Conservation (phyloP, 2,888 invertebrate genomes). For the Cyaniris semiargus region DNA sequence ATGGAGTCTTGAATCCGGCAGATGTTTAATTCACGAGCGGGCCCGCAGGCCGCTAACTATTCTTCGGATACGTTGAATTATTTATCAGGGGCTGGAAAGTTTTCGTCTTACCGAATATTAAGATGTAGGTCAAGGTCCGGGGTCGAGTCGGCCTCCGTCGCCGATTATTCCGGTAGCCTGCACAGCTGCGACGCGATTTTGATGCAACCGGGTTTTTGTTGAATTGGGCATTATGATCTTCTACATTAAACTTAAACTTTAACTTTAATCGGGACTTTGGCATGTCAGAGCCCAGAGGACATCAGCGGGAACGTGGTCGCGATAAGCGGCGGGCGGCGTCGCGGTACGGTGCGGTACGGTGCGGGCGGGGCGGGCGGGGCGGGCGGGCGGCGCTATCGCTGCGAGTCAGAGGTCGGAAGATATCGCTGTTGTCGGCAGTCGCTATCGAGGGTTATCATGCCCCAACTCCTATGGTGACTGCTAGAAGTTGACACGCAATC, state of each 20-base stretch:
- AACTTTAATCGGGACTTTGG: too few species aligned
- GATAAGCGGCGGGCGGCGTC: neutral
- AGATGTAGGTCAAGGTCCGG: constrained; percentile 60
- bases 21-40: constrained; percentile 44
- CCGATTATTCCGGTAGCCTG: constrained; percentile 37
- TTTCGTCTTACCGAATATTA: constrained; percentile 58
- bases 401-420: constrained; percentile 47
- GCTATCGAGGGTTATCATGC: constrained; percentile 45
- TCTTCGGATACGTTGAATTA: constrained; percentile 48
- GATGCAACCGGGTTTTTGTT: constrained; percentile 53
- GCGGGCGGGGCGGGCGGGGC: too few species aligned
- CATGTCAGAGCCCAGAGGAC: neutral
- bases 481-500: neutral
- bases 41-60: constrained; percentile 39
- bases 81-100: constrained; percentile 62
- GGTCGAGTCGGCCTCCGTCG: constrained; percentile 38
- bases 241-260: too few species aligned
- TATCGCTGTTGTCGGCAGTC: constrained; percentile 43
- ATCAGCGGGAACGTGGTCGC: neutral
- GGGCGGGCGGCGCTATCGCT: constrained; percentile 40
- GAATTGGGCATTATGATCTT: neutral
- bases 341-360: too few species aligned
- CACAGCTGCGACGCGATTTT: constrained; percentile 50
- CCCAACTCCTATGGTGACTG: neutral
- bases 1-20: constrained; percentile 21